Evolutionary conservation across 2,888 invertebrate species (phyloP).

Genomic region (Drosophila atripex): DNA sequence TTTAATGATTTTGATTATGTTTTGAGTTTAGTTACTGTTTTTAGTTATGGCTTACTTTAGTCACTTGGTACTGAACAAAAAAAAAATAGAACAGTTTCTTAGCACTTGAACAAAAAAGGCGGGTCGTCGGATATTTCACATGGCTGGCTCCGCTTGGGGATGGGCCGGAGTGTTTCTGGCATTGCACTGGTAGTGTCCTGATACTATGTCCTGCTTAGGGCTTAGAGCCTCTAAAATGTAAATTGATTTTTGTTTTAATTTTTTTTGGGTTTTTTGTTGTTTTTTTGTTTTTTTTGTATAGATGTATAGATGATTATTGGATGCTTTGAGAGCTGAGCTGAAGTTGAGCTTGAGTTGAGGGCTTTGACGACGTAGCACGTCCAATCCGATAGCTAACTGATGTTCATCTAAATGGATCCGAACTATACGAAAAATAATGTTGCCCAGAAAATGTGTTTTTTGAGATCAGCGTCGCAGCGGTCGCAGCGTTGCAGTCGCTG

Average conservation of each 20-base stretch:
- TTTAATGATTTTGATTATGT: background rate
- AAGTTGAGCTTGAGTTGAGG: constrained; percentile 27
- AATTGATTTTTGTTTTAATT: background rate
- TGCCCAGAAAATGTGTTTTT: constrained; percentile 82
- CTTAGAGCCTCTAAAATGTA: background rate
- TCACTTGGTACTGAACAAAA: constrained; percentile 60
- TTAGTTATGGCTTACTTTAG: background rate
- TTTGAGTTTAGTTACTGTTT: constrained; percentile 11
- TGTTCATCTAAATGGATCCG: constrained; percentile 84
- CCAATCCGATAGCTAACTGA: constrained; percentile 84
- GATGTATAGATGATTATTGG: constrained; percentile 18
- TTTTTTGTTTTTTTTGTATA: constrained; percentile 2
- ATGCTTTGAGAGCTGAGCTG: background rate
- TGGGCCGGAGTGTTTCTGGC: constrained; percentile 30
- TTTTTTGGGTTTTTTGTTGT: background rate
- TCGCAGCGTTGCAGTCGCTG: constrained; percentile 28
- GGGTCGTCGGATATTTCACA: constrained; percentile 19
- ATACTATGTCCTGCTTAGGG: constrained; percentile 1
- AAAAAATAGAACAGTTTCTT: constrained; percentile 58
- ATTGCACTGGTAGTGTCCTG: constrained; percentile 37
- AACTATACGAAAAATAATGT: constrained; percentile 83
- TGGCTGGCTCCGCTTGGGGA: constrained; percentile 22
- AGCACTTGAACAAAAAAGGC: constrained; percentile 64
- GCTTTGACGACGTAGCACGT: constrained; percentile 74
- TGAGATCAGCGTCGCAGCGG: constrained; percentile 65